phyloP scores from a whole-genome alignment of 2,113 vertebrate genomes.

The Peromyscus californicus region DNA sequence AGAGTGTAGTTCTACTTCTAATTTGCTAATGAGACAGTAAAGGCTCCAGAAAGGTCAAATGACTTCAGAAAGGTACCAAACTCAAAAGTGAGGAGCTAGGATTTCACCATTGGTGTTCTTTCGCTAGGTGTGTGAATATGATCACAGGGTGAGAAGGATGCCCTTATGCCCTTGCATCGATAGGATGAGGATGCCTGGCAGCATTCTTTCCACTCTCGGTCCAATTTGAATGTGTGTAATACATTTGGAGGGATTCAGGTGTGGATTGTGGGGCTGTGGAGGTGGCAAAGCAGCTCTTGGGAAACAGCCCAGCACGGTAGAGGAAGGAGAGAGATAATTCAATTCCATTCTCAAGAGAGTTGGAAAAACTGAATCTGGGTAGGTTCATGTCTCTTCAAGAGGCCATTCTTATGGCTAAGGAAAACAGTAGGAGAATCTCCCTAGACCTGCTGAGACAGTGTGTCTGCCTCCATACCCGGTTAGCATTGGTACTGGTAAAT shows the following conservation, averaged over 20 bases:
- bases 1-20: neutral
- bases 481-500: neutral
- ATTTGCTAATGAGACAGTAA: neutral
- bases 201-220: neutral
- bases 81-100: neutral
- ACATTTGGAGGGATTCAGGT: neutral
- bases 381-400: neutral
- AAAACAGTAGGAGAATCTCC: neutral
- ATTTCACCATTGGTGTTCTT: neutral
- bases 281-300: neutral
- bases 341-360: neutral
- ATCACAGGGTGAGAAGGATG: neutral
- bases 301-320: too few relatives aligned
- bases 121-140: neutral
- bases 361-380: neutral
- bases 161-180: neutral
- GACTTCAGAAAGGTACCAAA: neutral
- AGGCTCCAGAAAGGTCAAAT: neutral
- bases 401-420: neutral
- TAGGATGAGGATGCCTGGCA: too few relatives aligned
- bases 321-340: neutral
- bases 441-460: neutral
- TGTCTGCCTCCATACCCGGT: neutral
- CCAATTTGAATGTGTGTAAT: neutral
- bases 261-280: neutral